These are phyloP conservation scores for Heliconius cydno DNA, from an alignment of 2,888 invertebrate genomes.

Conservation along the genomic window DNA sequence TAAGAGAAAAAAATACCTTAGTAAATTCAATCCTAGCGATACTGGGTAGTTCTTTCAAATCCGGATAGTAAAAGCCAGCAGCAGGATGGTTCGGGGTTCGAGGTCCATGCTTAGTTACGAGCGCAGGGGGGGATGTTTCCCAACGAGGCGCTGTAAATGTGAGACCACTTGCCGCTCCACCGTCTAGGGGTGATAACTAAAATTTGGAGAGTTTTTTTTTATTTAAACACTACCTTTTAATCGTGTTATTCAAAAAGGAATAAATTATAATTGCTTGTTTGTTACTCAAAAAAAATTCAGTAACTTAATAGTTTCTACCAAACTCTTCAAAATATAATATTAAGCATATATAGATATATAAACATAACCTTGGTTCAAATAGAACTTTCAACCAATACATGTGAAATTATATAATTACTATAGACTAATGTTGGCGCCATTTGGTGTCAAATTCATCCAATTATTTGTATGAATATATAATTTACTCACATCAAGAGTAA, in stretches of 20 bases:
- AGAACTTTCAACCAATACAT: too few species aligned
- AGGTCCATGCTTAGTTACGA: constrained; percentile 91
- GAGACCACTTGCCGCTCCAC: constrained; percentile 95
- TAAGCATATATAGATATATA: too few species aligned
- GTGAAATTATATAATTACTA: too few species aligned
- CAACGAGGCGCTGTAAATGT: constrained; percentile 97
- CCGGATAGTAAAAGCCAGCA: constrained; percentile 95
- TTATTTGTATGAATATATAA: neutral
- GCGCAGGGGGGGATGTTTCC: constrained; percentile 92
- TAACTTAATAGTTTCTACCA: too few species aligned
- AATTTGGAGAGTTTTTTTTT: constrained; percentile 4
- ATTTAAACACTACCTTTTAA: neutral
- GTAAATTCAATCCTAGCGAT: constrained; percentile 93
- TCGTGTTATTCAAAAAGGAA: neutral
- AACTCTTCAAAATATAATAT: too few species aligned
- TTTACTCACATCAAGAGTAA: constrained; percentile 78
- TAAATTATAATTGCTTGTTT: too few species aligned
- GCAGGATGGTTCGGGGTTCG: constrained; percentile 93
- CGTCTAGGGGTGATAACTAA: constrained; percentile 93
- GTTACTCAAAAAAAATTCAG: too few species aligned
- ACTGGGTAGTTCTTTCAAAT: constrained; percentile 90
- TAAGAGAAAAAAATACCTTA: constrained; percentile 83
- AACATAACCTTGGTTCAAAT: too few species aligned
- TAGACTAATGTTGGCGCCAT: too few species aligned
- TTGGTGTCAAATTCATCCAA: neutral